Evolutionary conservation across 2,888 invertebrate species (phyloP), one percentile per base, ranked within the genome.

Genomic region (Phyllotreta striolata): DNA sequence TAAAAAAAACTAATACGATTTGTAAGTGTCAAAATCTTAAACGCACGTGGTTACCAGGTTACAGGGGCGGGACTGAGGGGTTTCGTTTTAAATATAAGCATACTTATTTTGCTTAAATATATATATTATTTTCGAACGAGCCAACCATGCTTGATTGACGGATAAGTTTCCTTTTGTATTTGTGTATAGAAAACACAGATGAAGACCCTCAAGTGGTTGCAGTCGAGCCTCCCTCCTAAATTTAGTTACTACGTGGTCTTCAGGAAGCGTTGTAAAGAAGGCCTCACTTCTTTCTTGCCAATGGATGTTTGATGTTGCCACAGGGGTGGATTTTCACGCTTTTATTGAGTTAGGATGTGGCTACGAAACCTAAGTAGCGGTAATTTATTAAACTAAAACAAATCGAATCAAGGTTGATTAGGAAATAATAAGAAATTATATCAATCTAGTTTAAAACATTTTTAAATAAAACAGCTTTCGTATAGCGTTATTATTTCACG

Each of bases 11-110:
- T 73, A 73, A 74, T 73, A 68, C 74, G 73, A 74, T 76, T 76
- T 74, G 74, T 76, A 76, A 76, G 74, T 75, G 75, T 73, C 74
- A 74, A 75, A 76, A 76, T 75, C 73, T 64, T 52, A 72, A 71
- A 74, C 74, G 73, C 73, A 75, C 69, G 71, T 72, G 74, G 70
- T 74, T 74, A 72, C 69, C 72, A 74, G 72, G 71, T 72, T 47
- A 60, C 60, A 34, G 14, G 14, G 14, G 14, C 44, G 14, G 24
- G 4, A 24, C 24, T 24, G 1, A 24, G 24, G 24, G 24, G 24
- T 24, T 24, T 24, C 24, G 4, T 24, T 24, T 24, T 4, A 24
- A 24, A 24, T 24, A 24, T 24, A 24, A 24, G 24, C 24, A 24
- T 3, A 24, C 24, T 24, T 24, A 24, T 24, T 3, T 4, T 24